Evolutionary conservation across 2,113 vertebrate genomes (phyloP).

Genomic region (Vulpes lagopus): DNA sequence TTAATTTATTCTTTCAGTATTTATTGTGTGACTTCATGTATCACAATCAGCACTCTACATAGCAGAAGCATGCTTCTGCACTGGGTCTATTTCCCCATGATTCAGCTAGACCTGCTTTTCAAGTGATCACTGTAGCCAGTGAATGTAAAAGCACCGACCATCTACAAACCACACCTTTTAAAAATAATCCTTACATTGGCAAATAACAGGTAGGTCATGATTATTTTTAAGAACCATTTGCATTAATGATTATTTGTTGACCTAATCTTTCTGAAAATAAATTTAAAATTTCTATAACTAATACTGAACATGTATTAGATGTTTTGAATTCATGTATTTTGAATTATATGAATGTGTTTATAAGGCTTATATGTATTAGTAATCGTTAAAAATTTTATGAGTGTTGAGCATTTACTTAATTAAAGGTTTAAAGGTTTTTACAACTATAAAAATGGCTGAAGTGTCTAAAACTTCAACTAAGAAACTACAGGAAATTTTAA

Average conservation of each 20-base stretch:
- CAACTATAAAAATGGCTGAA: conserved; percentile 2
- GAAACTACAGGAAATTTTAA: background rate
- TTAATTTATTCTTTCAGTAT: conserved; percentile 21
- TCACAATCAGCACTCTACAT: background rate
- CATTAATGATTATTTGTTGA: conserved; percentile 9
- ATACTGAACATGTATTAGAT: background rate
- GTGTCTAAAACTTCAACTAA: conserved; percentile 5
- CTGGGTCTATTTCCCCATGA: background rate
- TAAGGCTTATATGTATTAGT: background rate
- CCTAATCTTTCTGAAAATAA: conserved; percentile 49
- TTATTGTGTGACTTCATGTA: background rate
- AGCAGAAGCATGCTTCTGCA: background rate
- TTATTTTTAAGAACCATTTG: background rate
- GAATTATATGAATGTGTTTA: background rate
- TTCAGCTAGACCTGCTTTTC: background rate
- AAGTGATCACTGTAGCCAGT: background rate
- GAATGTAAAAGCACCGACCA: background rate
- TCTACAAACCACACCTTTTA: background rate
- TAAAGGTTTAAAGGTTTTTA: conserved; percentile 35
- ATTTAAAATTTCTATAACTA: background rate
- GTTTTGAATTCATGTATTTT: background rate
- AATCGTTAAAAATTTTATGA: background rate
- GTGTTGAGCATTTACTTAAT: background rate
- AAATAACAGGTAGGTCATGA: conserved; percentile 11
- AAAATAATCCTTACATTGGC: background rate